Evolutionary conservation across 2,797 vertebrate species (phyloP).

Genomic region (Notamacropus eugenii): DNA sequence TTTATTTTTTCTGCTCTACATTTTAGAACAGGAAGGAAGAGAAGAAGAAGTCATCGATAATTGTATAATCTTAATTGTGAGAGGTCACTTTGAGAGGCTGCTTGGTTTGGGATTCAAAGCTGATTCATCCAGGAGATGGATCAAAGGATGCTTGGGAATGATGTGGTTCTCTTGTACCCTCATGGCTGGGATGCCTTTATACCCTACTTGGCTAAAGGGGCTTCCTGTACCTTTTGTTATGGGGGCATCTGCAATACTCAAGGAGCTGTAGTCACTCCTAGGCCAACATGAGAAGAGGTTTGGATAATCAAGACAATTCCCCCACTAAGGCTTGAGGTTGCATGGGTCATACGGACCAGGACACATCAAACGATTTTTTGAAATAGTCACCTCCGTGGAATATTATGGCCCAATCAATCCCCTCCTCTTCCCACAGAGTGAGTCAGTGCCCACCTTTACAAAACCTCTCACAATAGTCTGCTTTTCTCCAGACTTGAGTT

Average conservation of each 20-base stretch:
- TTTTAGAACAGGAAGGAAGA: not conserved
- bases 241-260: not conserved
- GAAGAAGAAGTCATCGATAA: not conserved
- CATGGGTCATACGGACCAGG: not conserved
- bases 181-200: slow-evolving; percentile 25
- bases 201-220: not conserved
- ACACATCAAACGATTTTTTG: not conserved
- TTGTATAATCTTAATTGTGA: not conserved
- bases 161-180: not conserved
- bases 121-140: not conserved
- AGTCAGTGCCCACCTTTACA: not conserved
- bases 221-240: not conserved
- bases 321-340: not conserved
- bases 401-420: not conserved
- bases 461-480: not conserved
- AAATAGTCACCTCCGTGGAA: not conserved
- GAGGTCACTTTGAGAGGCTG: slow-evolving; percentile 15
- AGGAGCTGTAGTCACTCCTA: not conserved
- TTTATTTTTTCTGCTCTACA: not conserved
- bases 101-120: slow-evolving; percentile 57
- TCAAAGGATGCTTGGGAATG: slow-evolving; percentile 46
- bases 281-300: not conserved
- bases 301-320: not conserved
- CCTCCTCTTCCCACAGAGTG: not conserved
- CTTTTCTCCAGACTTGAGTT: not conserved